Conservation (phyloP, 2,888 invertebrate genomes). For the Heliconius charithonia region DNA sequence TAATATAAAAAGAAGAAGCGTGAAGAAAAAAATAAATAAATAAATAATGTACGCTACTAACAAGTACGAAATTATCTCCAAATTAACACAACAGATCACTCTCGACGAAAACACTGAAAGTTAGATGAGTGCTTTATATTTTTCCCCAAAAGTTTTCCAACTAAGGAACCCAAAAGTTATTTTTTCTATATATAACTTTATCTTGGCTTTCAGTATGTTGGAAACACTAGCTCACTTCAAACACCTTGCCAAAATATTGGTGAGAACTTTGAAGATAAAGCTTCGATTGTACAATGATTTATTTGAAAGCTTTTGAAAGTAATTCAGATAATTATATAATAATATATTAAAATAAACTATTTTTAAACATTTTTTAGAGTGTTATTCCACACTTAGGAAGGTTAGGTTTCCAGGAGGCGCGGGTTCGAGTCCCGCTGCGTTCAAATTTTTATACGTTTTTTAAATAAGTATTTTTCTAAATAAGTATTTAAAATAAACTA, state of each 20-base stretch:
- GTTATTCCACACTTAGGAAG: too few relatives aligned
- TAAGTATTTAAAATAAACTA: too few relatives aligned
- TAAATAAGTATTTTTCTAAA: too few relatives aligned
- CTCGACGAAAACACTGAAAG: neutral
- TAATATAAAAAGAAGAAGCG: too few relatives aligned
- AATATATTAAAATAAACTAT: too few relatives aligned
- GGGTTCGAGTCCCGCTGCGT: too few relatives aligned
- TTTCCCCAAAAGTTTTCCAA: constrained; percentile 33
- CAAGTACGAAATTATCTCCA: neutral
- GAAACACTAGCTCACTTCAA: neutral
- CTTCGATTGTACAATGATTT: neutral
- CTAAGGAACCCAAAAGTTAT: constrained; percentile 40
- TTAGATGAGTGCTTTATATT: constrained; percentile 24
- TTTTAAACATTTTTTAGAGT: too few relatives aligned
- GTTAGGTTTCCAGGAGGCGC: too few relatives aligned
- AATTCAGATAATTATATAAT: neutral
- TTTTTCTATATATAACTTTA: constrained; percentile 37
- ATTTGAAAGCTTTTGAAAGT: neutral
- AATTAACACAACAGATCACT: neutral
- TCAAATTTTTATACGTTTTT: too few relatives aligned
- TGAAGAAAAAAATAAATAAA: too few relatives aligned
- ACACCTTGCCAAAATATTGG: constrained; percentile 5
- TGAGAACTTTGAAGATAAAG: neutral
- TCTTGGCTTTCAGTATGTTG: constrained; percentile 34
- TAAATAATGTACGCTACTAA: too few relatives aligned